Conservation (phyloP, 1,140 invertebrate species). For the Rhopalosiphum maidis region DNA sequence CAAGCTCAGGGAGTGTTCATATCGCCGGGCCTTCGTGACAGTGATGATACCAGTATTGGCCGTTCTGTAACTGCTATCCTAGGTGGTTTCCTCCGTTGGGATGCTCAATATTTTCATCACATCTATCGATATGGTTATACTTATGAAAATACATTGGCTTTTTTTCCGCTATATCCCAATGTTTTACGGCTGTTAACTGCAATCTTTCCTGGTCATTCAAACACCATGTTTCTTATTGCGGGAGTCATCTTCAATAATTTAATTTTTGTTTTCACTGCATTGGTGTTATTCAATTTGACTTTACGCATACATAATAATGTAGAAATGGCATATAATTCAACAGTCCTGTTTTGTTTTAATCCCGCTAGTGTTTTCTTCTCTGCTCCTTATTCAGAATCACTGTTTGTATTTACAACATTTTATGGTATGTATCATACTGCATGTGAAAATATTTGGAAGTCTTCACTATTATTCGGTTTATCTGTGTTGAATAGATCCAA, state of each 20-base stretch:
- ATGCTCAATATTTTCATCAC: conserved; percentile 93
- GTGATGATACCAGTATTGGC: conserved; percentile 61
- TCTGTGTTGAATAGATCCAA: conserved; percentile 82
- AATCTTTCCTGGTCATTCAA: conserved; percentile 63
- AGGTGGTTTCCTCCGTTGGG: conserved; percentile 86
- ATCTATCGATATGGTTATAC: conserved; percentile 91
- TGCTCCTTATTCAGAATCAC: conserved; percentile 88
- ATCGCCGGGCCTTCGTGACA: neutral
- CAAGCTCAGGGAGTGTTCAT: conserved; percentile 54
- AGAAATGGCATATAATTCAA: conserved; percentile 75
- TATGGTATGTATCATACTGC: conserved; percentile 71
- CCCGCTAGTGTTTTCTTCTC: conserved; percentile 94
- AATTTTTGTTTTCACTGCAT: conserved; percentile 78
- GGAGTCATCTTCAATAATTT: conserved; percentile 76
- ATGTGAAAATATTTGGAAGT: conserved; percentile 66
- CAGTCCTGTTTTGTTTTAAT: conserved; percentile 86
- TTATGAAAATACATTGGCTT: conserved; percentile 89
- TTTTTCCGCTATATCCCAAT: conserved; percentile 86
- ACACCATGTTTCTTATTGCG: conserved; percentile 72
- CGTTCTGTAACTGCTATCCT: conserved; percentile 69
- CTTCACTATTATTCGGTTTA: conserved; percentile 68
- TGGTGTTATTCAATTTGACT: conserved; percentile 75
- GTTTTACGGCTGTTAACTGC: neutral
- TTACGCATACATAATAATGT: conserved; percentile 72
- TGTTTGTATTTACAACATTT: conserved; percentile 85